These are phyloP conservation scores for Arbacia lixula DNA, from an alignment of 53 echinoderm and acorn worm species.

Conservation along the genomic window DNA sequence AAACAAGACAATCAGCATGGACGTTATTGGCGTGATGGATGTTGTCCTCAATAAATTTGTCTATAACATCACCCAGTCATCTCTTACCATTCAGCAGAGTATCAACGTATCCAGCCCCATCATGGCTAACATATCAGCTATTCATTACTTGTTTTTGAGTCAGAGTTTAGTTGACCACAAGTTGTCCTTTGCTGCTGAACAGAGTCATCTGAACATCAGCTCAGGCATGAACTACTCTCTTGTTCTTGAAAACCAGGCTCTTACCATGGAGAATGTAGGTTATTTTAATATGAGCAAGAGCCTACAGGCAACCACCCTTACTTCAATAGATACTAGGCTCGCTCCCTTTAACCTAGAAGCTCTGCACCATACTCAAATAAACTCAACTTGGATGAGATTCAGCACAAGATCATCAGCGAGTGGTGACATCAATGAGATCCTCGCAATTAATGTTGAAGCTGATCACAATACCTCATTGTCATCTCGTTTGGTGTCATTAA, in stretches of 20 bases:
- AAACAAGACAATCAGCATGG: slow-evolving; percentile 55
- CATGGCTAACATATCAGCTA: slow-evolving; percentile 61
- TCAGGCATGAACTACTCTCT: not conserved
- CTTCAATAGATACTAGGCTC: not conserved
- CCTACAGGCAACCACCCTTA: not conserved
- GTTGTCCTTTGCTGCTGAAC: not conserved
- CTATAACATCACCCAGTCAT: slow-evolving; percentile 60
- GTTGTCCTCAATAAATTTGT: slow-evolving; percentile 44
- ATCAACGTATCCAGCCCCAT: slow-evolving; percentile 57
- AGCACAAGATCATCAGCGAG: not conserved
- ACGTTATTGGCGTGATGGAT: slow-evolving; percentile 48
- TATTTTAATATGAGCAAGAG: not conserved
- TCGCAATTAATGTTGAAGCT: not conserved
- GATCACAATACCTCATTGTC: slow-evolving; percentile 24
- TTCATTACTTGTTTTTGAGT: slow-evolving; percentile 52
- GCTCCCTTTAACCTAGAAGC: not conserved
- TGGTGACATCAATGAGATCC: not conserved
- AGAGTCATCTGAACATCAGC: slow-evolving; percentile 1
- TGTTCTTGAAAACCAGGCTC: not conserved
- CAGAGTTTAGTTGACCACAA: not conserved
- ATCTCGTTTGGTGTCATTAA: slow-evolving; percentile 63
- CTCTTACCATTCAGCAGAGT: slow-evolving; percentile 45
- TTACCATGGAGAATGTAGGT: not conserved
- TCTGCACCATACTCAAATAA: not conserved
- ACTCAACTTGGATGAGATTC: no score